Percentiles rank a stretch among this genome's conserved stretches.
Conservation (phyloP, 2,888 invertebrate species). For the Diogma glabrata region DNA sequence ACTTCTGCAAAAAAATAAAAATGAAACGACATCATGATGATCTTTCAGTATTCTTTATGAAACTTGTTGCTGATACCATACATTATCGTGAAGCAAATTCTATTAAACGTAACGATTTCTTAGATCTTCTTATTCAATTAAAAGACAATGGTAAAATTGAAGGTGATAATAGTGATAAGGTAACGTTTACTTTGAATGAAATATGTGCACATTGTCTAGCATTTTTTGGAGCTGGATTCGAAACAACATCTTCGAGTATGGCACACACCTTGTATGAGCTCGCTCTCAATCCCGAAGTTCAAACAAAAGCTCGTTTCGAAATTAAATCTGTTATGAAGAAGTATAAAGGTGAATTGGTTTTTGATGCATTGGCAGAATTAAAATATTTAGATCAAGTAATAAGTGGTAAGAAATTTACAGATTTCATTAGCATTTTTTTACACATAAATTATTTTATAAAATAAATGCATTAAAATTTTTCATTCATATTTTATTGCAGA, state of each 20-base stretch:
- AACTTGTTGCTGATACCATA: constrained; percentile 8
- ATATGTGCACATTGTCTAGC: constrained; percentile 36
- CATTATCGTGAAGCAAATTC: constrained; percentile 13
- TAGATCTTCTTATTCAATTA: constrained; percentile 15
- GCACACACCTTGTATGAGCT: constrained; percentile 31
- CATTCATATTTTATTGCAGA: too few relatives aligned
- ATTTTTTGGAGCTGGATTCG: constrained; percentile 38
- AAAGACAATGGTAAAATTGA: not conserved
- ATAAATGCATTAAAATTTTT: too few relatives aligned
- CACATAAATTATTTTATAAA: too few relatives aligned
- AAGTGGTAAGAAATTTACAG: constrained; percentile 37
- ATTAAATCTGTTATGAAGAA: constrained; percentile 28
- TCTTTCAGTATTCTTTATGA: constrained; percentile 14
- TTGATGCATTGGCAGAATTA: constrained; percentile 33
- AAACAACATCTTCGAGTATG: constrained; percentile 36
- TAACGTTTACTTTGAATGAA: constrained; percentile 6
- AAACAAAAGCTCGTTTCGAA: constrained; percentile 28
- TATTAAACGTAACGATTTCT: constrained; percentile 23
- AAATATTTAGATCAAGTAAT: constrained; percentile 35
- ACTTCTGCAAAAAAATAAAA: constrained; percentile 6
- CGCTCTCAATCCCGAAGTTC: constrained; percentile 32
- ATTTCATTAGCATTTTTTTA: too few relatives aligned
- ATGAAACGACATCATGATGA: constrained; percentile 19
- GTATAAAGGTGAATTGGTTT: constrained; percentile 29
- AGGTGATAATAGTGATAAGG: too few relatives aligned